Evolutionary conservation across 2,113 vertebrate genomes (phyloP).

Genomic region (Nibea coibor): DNA sequence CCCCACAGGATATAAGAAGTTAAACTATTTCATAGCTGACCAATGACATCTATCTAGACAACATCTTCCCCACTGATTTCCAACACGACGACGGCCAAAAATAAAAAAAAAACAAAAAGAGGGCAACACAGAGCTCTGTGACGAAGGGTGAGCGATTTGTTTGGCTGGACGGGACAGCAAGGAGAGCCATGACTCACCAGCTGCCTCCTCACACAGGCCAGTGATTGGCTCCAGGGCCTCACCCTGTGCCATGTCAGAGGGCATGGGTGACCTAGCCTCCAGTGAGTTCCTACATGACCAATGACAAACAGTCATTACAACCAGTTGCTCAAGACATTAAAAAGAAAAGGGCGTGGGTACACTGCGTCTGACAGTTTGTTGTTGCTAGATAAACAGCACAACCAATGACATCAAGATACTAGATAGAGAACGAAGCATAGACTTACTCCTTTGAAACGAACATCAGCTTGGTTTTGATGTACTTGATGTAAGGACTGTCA

Average conservation of each 20-base stretch:
- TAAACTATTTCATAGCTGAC: not conserved
- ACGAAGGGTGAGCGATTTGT: slow-evolving; percentile 12
- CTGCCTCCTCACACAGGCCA: slow-evolving; percentile 72
- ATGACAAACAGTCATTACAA: slow-evolving; percentile 80
- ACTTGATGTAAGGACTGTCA: slow-evolving; percentile 79
- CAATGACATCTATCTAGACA: slow-evolving; percentile 1
- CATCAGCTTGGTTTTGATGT: slow-evolving; percentile 85
- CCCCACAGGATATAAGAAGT: not conserved
- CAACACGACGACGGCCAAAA: not conserved
- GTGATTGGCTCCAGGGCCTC: slow-evolving; percentile 64
- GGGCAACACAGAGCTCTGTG: slow-evolving; percentile 10
- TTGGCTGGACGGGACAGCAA: slow-evolving; percentile 58
- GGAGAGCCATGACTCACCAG: slow-evolving; percentile 81
- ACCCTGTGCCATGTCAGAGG: slow-evolving; percentile 64
- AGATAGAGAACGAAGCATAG: not conserved
- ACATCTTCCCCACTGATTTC: slow-evolving; percentile 4
- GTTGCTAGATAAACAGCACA: slow-evolving; percentile 4
- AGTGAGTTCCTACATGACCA: slow-evolving; percentile 81
- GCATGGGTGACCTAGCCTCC: slow-evolving; percentile 69
- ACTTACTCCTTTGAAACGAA: slow-evolving; percentile 86
- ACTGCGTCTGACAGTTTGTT: slow-evolving; percentile 1
- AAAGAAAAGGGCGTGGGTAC: slow-evolving; percentile 9
- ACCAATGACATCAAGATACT: not conserved
- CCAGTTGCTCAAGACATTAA: slow-evolving; percentile 40
- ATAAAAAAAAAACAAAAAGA: not conserved